A percentile compares a stretch with the other conserved stretches of the same genome.
Conservation (phyloP, 2,113 vertebrate genomes). For the human region GRCh38 chr12:67454501-67455000, state of each 20-base stretch:
- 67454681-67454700: not conserved
- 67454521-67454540: not conserved
- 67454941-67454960: not conserved
- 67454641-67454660: slow-evolving; percentile 15
- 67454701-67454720: slow-evolving; percentile 2
- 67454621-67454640: not conserved
- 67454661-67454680: slow-evolving; percentile 23
- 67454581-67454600: not conserved
- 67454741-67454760: slow-evolving; percentile 58
- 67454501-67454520: not conserved
- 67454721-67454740: slow-evolving; percentile 49
- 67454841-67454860: slow-evolving; percentile 34
- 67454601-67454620: not conserved
- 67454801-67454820: slow-evolving; percentile 32
- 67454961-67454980: not conserved
- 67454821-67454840: slow-evolving; percentile 22
- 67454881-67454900: not conserved
- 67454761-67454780: slow-evolving; percentile 16
- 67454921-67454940: not conserved
- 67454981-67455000: not conserved
- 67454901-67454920: not conserved
- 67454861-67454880: slow-evolving; percentile 9
- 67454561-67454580: not conserved
- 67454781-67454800: not conserved
- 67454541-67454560: not conserved